These are phyloP conservation scores for Cirrhinus mrigala DNA, from an alignment of 2,797 vertebrate genomes.

Conservation along the genomic window DNA sequence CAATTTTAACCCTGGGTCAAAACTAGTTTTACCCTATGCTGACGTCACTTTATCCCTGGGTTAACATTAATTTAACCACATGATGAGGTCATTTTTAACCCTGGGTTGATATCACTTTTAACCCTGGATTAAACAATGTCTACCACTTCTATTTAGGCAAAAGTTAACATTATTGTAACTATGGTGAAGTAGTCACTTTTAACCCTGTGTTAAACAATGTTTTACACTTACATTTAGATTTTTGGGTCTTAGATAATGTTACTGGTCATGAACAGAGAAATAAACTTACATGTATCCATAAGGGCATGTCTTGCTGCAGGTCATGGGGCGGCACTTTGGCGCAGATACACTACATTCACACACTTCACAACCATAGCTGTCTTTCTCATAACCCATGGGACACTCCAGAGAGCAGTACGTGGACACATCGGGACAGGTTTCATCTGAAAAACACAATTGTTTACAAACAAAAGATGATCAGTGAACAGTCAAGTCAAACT, in stretches of 20 bases:
- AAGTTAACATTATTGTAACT: constrained; percentile 30
- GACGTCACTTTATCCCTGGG: background rate
- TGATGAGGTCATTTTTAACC: background rate
- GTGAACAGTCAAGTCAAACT: constrained; percentile 37
- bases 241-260: background rate
- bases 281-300: constrained; percentile 83
- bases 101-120: background rate
- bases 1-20: background rate
- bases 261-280: background rate
- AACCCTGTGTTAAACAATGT: background rate
- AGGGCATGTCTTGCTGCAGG: constrained; percentile 83
- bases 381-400: constrained; percentile 78
- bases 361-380: constrained; percentile 80
- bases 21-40: background rate
- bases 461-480: background rate
- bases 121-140: background rate
- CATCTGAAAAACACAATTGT: constrained; percentile 74
- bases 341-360: constrained; percentile 77
- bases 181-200: background rate
- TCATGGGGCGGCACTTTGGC: constrained; percentile 78
- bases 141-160: too few species aligned
- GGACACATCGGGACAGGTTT: constrained; percentile 80
- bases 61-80: background rate
- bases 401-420: constrained; percentile 79
- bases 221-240: background rate